Conservation (phyloP, 1,140 invertebrate genomes). For the Drosophila malerkotliana region DNA sequence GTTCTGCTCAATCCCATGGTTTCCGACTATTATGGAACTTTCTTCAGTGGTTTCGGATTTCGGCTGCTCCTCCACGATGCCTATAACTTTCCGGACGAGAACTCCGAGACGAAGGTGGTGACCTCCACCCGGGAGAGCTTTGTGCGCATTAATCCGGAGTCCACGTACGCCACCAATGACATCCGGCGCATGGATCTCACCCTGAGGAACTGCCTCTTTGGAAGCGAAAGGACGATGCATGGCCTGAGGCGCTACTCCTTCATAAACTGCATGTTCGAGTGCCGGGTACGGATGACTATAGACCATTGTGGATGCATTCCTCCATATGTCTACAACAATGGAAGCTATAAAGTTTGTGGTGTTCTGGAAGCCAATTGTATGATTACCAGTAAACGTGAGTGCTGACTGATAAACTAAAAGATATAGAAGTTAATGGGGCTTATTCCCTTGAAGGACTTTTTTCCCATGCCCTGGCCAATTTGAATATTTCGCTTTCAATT, state of each 20-base stretch:
- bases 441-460: constrained; percentile 50
- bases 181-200: constrained; percentile 84
- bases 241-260: constrained; percentile 86
- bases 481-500: constrained; percentile 60
- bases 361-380: constrained; percentile 63
- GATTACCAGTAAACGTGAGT: constrained; percentile 63
- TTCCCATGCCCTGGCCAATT: constrained; percentile 60
- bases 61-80: constrained; percentile 86
- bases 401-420: background rate
- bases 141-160: constrained; percentile 86
- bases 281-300: constrained; percentile 84
- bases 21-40: constrained; percentile 84
- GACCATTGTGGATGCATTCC: constrained; percentile 86
- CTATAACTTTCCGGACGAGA: constrained; percentile 86
- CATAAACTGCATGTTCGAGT: constrained; percentile 87
- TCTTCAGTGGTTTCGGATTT: constrained; percentile 80
- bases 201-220: constrained; percentile 86
- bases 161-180: constrained; percentile 85
- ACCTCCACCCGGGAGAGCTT: constrained; percentile 85
- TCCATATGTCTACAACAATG: constrained; percentile 85
- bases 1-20: constrained; percentile 85
- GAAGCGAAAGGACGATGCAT: constrained; percentile 84
- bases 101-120: constrained; percentile 85
- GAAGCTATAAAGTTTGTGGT: constrained; percentile 60
- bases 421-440: background rate